Percentiles rank a stretch among this genome's conserved stretches.
phyloP scores from a whole-genome alignment of 2,888 invertebrate genomes.

The Ophion ventricosus region DNA sequence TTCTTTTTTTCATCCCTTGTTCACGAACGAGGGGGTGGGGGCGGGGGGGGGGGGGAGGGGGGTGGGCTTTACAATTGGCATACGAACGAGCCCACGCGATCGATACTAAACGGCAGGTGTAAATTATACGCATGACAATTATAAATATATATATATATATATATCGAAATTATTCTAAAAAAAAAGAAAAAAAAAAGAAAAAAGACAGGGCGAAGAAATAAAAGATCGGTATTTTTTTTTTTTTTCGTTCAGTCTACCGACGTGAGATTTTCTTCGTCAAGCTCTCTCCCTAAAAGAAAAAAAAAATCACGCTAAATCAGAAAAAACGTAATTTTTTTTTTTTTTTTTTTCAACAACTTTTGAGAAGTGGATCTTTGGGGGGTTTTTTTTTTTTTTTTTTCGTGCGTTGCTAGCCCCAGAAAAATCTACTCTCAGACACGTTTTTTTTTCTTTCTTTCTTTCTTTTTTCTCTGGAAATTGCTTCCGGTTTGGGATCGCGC shows the following conservation, averaged over 20 bases:
- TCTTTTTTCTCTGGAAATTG: slow-evolving; percentile 21
- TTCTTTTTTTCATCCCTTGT: slow-evolving; percentile 18
- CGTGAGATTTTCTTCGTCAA: slow-evolving; percentile 31
- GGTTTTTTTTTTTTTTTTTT: too few species aligned
- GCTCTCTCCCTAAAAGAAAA: not conserved
- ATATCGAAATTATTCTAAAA: slow-evolving; percentile 31
- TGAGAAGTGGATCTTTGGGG: not conserved
- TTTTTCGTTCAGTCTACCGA: slow-evolving; percentile 27
- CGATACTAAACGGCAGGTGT: slow-evolving; percentile 34
- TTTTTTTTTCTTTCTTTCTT: not conserved
- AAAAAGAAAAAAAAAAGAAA: slow-evolving; percentile 30
- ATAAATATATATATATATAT: slow-evolving; percentile 45
- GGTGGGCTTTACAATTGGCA: slow-evolving; percentile 34
- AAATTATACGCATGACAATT: slow-evolving; percentile 43
- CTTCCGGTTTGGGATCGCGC: slow-evolving; percentile 6
- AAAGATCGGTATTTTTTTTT: slow-evolving; percentile 32
- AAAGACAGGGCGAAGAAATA: slow-evolving; percentile 1
- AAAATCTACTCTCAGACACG: not conserved
- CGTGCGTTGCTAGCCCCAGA: not conserved
- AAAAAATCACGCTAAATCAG: not conserved
- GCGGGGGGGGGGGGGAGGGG: too few species aligned
- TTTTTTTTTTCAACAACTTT: not conserved
- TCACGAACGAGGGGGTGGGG: too few species aligned
- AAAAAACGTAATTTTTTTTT: not conserved
- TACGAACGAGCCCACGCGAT: slow-evolving; percentile 41